Conservation (phyloP, 2,797 vertebrate genomes). For the Manis crassicaudata region DNA sequence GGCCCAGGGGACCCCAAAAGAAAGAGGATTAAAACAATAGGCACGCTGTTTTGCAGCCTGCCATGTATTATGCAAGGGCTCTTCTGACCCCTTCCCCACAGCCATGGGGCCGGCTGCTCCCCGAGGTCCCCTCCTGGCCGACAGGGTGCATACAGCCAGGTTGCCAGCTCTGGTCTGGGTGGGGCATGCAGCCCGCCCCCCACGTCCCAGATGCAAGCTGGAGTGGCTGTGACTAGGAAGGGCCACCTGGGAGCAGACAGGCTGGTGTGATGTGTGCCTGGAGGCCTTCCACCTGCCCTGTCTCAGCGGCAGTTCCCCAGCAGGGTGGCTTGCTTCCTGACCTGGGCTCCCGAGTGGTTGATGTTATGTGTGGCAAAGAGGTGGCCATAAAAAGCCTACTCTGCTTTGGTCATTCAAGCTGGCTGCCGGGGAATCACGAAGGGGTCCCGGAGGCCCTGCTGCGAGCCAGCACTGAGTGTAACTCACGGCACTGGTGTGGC, state of each 20-base stretch:
- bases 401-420: slow-evolving; percentile 24
- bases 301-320: neutral
- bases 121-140: no score
- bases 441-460: neutral
- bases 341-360: neutral
- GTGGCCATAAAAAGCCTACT: slow-evolving; percentile 38
- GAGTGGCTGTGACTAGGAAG: neutral
- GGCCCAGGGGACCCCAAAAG: rapidly evolving
- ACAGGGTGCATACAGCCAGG: no score
- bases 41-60: rapidly evolving
- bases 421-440: slow-evolving; percentile 36
- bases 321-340: neutral
- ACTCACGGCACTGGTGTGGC: neutral
- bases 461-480: neutral
- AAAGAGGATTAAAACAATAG: rapidly evolving
- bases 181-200: rapidly evolving
- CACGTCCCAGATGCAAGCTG: neutral
- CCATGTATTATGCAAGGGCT: neutral
- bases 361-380: neutral
- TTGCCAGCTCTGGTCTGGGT: no score
- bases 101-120: no score
- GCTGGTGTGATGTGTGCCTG: no score
- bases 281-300: neutral
- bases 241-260: neutral
- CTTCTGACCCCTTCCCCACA: no score